A percentile compares a stretch with the other conserved stretches of the same genome.
These are phyloP conservation scores for Heliothis virescens DNA, from an alignment of 1,140 invertebrate species.

Conservation along the genomic window DNA sequence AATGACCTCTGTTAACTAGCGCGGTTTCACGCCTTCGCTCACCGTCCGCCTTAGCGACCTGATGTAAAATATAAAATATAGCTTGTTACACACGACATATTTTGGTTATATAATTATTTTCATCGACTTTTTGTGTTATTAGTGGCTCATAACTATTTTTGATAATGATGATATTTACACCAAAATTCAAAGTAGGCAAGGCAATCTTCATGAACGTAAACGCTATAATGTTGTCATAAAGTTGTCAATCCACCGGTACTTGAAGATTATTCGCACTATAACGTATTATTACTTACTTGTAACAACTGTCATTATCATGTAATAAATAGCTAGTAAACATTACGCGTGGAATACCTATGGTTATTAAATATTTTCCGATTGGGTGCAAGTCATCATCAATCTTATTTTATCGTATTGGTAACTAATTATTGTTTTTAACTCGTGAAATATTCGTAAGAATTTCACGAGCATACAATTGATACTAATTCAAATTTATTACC, in stretches of 20 bases:
- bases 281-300: slow-evolving; percentile 15
- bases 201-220: slow-evolving; percentile 22
- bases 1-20: slow-evolving; percentile 76
- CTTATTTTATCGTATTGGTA: not conserved
- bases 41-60: slow-evolving; percentile 23
- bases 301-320: slow-evolving; percentile 32
- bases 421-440: slow-evolving; percentile 7
- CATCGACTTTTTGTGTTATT: no score
- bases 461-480: not conserved
- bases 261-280: slow-evolving; percentile 22
- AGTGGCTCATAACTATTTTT: no score
- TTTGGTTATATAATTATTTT: no score
- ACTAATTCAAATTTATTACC: not conserved
- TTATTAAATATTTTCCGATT: slow-evolving; percentile 33
- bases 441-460: not conserved
- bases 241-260: slow-evolving; percentile 24
- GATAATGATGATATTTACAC: no score
- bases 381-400: slow-evolving; percentile 9
- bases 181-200: not conserved
- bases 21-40: slow-evolving; percentile 81
- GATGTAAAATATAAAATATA: slow-evolving; percentile 18
- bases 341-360: slow-evolving; percentile 20
- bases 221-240: slow-evolving; percentile 27
- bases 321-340: slow-evolving; percentile 30
- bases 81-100: slow-evolving; percentile 20